Base-by-base conservation (phyloP, 2,797 vertebrate genomes). In the Enteromius radiatus region DNA sequence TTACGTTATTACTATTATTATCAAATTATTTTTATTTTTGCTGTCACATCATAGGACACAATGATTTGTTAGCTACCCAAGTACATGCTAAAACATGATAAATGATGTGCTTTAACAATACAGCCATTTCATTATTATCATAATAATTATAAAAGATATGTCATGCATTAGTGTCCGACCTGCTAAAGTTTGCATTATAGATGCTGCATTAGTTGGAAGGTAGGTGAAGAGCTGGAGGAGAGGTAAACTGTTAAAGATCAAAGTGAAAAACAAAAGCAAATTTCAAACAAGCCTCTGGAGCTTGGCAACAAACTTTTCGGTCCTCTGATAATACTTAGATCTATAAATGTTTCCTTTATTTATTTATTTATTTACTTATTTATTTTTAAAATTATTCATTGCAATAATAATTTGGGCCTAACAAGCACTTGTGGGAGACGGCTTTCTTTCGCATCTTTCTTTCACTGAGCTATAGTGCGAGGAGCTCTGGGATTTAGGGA, bases 351-450 rank as follows among this genome's bases (percentile, higher is more conserved):
- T 94, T 93, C 86, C 85, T 89, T 87, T 89, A 85, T 89, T 95
- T 94, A 92, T 89, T 95, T 94, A 92, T 93, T 94, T 94, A 93
- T 93, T 94, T 94, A 90, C 90, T 91, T 93, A 92, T 94, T 94
- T 94, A 93, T 94, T 95, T 93, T 73, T 91, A 92, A 94, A 94
- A 94, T 95, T 94, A 95, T 93, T 95, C 95, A 95, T 95, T 94
- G 94, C 91, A 91, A 90, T 93, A 92, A 94, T 96, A 94, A 96
- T 95, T 95, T 95, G 94, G 91, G 94, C 94, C 91, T 97, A 97
- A 97, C 96, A 95, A 98, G 96, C 95, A 96, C 97, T 96, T 97
- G 92, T 95, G 96, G 96, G 97, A 97, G 95, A 93, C 90, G 92
- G 95, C 88, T 91, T 95, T 90, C 91, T 94, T 93, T 93, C 90